Evolutionary conservation across 2,888 invertebrate species (phyloP).

Genomic region (Maniola hyperantus): DNA sequence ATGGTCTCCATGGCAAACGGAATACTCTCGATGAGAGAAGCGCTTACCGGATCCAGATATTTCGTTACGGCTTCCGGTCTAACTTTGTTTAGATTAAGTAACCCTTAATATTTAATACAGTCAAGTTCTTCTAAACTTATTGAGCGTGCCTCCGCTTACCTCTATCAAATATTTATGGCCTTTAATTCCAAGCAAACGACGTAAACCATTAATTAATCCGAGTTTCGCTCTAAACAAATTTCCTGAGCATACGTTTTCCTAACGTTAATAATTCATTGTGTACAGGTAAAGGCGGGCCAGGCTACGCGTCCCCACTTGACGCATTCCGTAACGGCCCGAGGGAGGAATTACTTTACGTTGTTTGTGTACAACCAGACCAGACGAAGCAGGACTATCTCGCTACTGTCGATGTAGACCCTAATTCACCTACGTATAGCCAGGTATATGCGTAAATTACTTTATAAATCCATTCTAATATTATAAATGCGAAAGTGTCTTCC

Average conservation of each 20-base stretch:
- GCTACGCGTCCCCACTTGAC: slow-evolving; percentile 89
- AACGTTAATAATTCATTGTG: slow-evolving; percentile 37
- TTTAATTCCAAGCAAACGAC: slow-evolving; percentile 2
- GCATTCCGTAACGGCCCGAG: slow-evolving; percentile 92
- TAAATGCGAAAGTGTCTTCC: too few relatives aligned
- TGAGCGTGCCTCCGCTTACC: background rate
- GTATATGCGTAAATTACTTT: slow-evolving; percentile 63
- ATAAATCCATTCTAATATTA: too few relatives aligned
- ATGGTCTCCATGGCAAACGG: too few relatives aligned
- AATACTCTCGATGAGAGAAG: too few relatives aligned
- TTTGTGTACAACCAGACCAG: slow-evolving; percentile 90
- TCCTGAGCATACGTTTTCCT: slow-evolving; percentile 31
- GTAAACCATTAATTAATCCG: slow-evolving; percentile 21
- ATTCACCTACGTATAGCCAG: slow-evolving; percentile 92
- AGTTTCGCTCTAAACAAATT: slow-evolving; percentile 31
- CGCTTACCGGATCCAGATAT: too few relatives aligned
- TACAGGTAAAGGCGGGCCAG: slow-evolving; percentile 83
- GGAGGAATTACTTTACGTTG: slow-evolving; percentile 94
- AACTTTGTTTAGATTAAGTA: background rate
- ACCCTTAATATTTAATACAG: background rate
- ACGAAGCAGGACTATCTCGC: slow-evolving; percentile 93
- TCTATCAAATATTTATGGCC: background rate
- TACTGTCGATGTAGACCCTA: slow-evolving; percentile 95
- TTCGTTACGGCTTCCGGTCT: background rate
- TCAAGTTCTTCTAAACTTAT: background rate